Evolutionary conservation across 2,888 invertebrate genomes (phyloP).

Genomic region (Blastobasis adustella): DNA sequence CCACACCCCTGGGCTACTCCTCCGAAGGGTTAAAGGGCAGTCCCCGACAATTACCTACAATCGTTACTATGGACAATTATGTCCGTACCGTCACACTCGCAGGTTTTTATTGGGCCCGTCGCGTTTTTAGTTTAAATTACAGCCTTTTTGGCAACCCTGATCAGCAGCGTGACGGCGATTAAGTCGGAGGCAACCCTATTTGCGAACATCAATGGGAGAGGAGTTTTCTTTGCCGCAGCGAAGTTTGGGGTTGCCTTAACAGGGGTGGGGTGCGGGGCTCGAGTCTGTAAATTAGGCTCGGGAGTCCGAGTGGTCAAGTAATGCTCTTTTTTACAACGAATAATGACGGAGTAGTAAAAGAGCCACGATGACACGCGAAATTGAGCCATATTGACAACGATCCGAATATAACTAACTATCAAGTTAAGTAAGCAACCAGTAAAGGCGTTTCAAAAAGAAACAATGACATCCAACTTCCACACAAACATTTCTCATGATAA

Average conservation of each 20-base stretch:
- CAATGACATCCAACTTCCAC: background rate
- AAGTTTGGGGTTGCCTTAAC: background rate
- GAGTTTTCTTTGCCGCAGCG: conserved; percentile 3
- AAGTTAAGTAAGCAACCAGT: too few relatives aligned
- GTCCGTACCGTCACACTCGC: conserved; percentile 60
- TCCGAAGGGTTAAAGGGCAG: conserved; percentile 61
- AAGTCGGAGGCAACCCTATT: conserved; percentile 7
- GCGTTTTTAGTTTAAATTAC: conserved; percentile 68
- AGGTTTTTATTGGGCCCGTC: conserved; percentile 63
- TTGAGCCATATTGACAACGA: too few relatives aligned
- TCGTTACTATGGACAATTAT: conserved; percentile 69
- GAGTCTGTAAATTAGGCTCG: too few relatives aligned
- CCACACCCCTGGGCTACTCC: conserved; percentile 35
- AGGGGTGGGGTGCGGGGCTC: background rate
- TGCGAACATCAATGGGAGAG: background rate
- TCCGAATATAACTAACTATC: too few relatives aligned
- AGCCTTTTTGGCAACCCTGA: conserved; percentile 34
- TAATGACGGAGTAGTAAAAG: too few relatives aligned
- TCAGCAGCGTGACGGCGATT: conserved; percentile 33
- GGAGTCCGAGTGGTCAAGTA: too few relatives aligned
- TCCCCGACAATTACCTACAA: conserved; percentile 69
- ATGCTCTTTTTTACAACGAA: too few relatives aligned
- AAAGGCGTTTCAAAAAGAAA: too few relatives aligned
- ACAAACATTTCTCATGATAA: background rate
- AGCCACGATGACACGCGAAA: too few relatives aligned